These are phyloP conservation scores for Chrysomallon squamiferum DNA, from an alignment of 1,140 invertebrate species.

Conservation along the genomic window DNA sequence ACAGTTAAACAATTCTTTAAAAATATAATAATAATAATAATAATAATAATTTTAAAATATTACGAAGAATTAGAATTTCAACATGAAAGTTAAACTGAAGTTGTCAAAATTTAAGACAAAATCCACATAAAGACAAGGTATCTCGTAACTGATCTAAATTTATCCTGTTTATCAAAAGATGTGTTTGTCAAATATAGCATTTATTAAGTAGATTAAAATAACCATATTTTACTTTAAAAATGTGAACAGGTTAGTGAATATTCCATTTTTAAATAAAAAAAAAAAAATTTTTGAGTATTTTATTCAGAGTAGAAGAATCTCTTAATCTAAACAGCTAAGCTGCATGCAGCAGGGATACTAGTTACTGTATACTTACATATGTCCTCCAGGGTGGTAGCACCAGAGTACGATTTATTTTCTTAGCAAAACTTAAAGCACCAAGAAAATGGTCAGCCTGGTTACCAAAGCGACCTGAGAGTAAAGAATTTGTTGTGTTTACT, in stretches of 20 bases:
- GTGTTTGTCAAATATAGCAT: no score
- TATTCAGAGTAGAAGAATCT: no score
- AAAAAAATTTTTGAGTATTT: no score
- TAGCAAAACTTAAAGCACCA: constrained; percentile 87
- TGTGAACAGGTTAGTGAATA: no score
- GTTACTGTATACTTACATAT: constrained; percentile 50
- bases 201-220: no score
- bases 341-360: no score
- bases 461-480: constrained; percentile 74
- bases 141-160: not conserved
- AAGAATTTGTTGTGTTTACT: not conserved
- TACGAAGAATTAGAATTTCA: not conserved
- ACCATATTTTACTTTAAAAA: no score
- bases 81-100: not conserved
- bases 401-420: constrained; percentile 87
- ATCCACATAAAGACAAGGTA: not conserved
- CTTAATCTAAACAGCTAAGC: no score
- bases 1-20: not conserved
- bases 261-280: no score
- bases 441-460: constrained; percentile 97
- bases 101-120: no score
- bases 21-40: not conserved
- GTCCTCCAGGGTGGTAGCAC: constrained; percentile 86
- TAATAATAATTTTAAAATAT: not conserved
- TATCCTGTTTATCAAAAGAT: not conserved